Base-by-base conservation (phyloP, 1,140 invertebrate genomes). In the Microplitis mediator region DNA sequence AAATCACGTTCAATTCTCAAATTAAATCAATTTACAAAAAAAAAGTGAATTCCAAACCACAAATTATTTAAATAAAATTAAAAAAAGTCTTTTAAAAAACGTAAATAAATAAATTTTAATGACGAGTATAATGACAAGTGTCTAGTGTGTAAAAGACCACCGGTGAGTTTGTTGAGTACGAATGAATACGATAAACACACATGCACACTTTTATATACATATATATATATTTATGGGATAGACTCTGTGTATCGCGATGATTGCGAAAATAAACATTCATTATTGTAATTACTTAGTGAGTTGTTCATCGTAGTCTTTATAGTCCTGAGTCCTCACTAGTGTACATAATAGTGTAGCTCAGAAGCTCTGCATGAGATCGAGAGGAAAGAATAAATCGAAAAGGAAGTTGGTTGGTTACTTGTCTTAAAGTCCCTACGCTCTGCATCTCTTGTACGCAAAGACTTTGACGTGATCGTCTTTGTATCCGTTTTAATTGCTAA, bases 221-320 rank as follows among this genome's bases (percentile, higher is more conserved):
- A 9, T 45, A 45, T 45, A 45, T 6, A 45, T 11, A 6, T 6
- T 45, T 11, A 6, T 45, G 8, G 39, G 52, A 54, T 9, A 50
- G 6, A 13, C 45, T 9, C 45, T 78, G 80, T 77, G 81, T 74
- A 79, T 77, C 77, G 81, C 77, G 80, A 63, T 75, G 71, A 73
- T 73, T 76, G 75, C 69, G 72, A 76, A 73, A 76, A 76, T 76
- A 76, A 76, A 76, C 75, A 76, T 76, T 76, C 71, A 76, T 76
- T 76, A 76, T 73, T 73, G 71, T 73, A 76, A 76, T 76, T 76
- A 73, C 69, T 76, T 76, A 71, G 67, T 64, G 66, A 51, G 71
- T 70, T 66, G 74, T 75, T 45, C 6, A 45, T 45, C 62, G 39
- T 23, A 23, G 23, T 51, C 65, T 52, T 32, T 64, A 35, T 36